Evolutionary conservation across 1,140 invertebrate genomes (phyloP).

Genomic region (Drosophila obscura): DNA sequence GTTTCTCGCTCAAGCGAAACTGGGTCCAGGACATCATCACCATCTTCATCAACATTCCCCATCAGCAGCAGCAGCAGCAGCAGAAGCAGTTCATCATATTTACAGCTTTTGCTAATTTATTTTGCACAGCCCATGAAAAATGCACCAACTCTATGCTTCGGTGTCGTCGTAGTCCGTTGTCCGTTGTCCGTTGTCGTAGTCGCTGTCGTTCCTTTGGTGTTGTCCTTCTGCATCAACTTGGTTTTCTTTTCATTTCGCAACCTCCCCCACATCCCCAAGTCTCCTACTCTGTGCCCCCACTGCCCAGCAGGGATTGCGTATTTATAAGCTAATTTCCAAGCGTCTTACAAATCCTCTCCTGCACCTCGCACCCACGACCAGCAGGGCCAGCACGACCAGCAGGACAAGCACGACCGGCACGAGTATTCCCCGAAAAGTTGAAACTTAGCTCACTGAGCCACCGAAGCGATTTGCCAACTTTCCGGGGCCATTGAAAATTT

Average conservation of each 20-base stretch:
- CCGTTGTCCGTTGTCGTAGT: neutral
- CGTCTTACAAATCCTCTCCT: conserved; percentile 49
- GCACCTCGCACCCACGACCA: neutral
- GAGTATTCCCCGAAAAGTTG: neutral
- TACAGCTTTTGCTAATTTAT: conserved; percentile 78
- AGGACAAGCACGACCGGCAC: no score
- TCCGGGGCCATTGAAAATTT: conserved; percentile 47
- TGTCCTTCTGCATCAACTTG: conserved; percentile 31
- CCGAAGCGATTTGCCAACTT: conserved; percentile 22
- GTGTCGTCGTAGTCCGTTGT: conserved; percentile 6
- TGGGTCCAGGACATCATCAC: conserved; percentile 50
- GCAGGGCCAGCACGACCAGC: no score
- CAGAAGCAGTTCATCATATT: conserved; percentile 77
- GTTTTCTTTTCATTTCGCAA: conserved; percentile 34
- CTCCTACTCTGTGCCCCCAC: conserved; percentile 4
- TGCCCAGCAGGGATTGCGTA: conserved; percentile 64
- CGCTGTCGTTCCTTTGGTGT: conserved; percentile 1
- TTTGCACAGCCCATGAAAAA: conserved; percentile 76
- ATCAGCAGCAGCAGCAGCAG: conserved; percentile 8
- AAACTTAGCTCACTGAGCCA: conserved; percentile 16
- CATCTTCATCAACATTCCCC: no score
- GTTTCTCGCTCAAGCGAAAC: conserved; percentile 67
- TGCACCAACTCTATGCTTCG: conserved; percentile 51
- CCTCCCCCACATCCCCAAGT: neutral
- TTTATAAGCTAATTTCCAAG: conserved; percentile 77